phyloP scores from a whole-genome alignment of 37 sponge, comb jelly and placozoan species.

The Halisarca cf. caerulea region DNA sequence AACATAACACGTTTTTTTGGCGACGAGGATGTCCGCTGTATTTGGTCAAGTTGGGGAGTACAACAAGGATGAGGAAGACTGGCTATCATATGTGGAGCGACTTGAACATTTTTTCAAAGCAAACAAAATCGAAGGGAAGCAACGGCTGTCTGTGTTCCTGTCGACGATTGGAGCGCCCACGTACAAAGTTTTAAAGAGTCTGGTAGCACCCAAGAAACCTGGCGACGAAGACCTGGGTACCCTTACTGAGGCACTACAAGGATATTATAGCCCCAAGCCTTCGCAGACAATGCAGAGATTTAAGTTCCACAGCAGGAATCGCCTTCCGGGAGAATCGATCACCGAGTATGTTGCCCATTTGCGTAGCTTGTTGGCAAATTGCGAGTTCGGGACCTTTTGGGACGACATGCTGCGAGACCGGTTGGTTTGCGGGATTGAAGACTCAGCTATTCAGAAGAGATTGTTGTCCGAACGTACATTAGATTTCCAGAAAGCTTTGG shows the following conservation, averaged over 20 bases:
- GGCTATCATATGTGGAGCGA: too few relatives aligned
- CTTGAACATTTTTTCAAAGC: too few relatives aligned
- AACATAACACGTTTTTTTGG: too few relatives aligned
- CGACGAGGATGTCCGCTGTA: too few relatives aligned
- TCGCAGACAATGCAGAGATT: not conserved
- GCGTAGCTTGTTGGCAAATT: not conserved
- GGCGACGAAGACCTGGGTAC: too few relatives aligned
- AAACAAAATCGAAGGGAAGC: too few relatives aligned
- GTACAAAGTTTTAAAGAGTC: too few relatives aligned
- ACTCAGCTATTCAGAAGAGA: not conserved
- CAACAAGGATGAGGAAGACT: too few relatives aligned
- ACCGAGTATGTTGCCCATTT: not conserved
- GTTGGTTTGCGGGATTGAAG: not conserved
- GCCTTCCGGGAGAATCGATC: not conserved
- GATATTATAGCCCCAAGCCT: not conserved
- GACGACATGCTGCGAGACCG: conserved; percentile 1
- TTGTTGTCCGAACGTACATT: not conserved
- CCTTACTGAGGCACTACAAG: not conserved
- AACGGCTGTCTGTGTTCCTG: too few relatives aligned
- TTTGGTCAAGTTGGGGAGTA: too few relatives aligned
- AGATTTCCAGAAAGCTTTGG: not conserved
- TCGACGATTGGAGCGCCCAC: too few relatives aligned
- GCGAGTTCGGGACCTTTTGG: not conserved
- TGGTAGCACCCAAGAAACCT: too few relatives aligned
- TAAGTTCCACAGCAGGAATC: not conserved